A percentile compares a stretch with the other conserved stretches of the same genome.
Evolutionary conservation across 2,797 vertebrate species (phyloP).

Genomic region (Sylvilagus floridanus): DNA sequence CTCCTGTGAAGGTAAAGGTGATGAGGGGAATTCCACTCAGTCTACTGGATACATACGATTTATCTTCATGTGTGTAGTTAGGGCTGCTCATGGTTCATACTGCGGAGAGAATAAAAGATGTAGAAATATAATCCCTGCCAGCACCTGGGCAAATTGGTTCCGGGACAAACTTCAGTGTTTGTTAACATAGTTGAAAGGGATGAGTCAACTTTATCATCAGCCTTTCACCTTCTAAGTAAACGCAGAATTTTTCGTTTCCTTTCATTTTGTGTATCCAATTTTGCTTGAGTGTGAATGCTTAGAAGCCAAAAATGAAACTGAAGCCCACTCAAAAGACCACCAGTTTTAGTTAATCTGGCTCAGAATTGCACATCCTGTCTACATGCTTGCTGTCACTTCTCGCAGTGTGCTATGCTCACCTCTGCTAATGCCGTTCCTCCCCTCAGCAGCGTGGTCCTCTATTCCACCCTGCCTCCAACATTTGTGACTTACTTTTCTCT

Average conservation of each 20-base stretch:
- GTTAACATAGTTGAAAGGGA: not conserved
- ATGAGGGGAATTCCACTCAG: not conserved
- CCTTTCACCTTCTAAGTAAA: not conserved
- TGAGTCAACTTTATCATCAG: not conserved
- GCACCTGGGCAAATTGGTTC: not conserved
- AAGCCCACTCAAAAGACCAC: not conserved
- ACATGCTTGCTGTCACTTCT: conserved; percentile 27
- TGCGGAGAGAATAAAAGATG: not conserved
- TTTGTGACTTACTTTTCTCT: not conserved
- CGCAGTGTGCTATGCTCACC: rapidly evolving
- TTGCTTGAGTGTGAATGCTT: not conserved
- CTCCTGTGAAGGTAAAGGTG: not conserved
- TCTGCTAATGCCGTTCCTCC: not conserved
- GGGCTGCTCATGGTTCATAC: not conserved
- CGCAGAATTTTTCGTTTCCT: not conserved
- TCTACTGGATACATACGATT: not conserved
- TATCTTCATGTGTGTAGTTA: not conserved
- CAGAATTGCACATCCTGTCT: not conserved
- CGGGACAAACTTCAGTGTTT: not conserved
- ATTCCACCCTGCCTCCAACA: too few relatives aligned
- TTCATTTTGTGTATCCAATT: not conserved
- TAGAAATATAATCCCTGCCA: not conserved
- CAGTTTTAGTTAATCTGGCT: not conserved
- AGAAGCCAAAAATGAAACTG: not conserved
- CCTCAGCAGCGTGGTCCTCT: rapidly evolving